Conservation (phyloP, 2,113 vertebrate species). For the Centropus unirufus region DNA sequence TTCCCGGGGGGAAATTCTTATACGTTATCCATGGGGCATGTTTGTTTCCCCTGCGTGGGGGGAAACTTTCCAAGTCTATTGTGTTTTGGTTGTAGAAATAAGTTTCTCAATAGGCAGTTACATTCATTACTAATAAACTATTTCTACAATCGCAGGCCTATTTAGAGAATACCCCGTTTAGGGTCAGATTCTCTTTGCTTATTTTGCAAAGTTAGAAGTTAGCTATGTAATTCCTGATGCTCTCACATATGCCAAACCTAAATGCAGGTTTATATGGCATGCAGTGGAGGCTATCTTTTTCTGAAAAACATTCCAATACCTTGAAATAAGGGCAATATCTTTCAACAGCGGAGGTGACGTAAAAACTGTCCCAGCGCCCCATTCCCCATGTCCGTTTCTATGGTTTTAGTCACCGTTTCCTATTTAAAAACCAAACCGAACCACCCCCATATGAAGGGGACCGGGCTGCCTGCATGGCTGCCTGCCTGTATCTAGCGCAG, state of each 20-base stretch:
- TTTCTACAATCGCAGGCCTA: neutral
- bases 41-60: neutral
- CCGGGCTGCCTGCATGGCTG: neutral
- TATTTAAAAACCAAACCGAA: neutral
- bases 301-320: neutral
- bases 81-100: neutral
- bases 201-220: neutral
- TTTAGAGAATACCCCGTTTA: neutral
- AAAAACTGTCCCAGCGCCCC: neutral
- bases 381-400: neutral
- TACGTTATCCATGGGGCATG: constrained; percentile 10
- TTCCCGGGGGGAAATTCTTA: neutral
- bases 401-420: constrained; percentile 10
- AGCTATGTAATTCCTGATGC: rapidly evolving
- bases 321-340: neutral
- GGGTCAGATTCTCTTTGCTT: neutral
- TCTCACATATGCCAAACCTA: neutral
- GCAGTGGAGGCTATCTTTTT: neutral
- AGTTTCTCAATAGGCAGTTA: neutral
- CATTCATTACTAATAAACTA: neutral
- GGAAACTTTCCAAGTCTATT: neutral
- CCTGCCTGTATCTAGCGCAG: neutral
- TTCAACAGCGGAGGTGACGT: neutral
- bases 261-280: neutral
- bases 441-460: neutral